Conservation (phyloP, 1,140 invertebrate species). For the Arion vulgaris region DNA sequence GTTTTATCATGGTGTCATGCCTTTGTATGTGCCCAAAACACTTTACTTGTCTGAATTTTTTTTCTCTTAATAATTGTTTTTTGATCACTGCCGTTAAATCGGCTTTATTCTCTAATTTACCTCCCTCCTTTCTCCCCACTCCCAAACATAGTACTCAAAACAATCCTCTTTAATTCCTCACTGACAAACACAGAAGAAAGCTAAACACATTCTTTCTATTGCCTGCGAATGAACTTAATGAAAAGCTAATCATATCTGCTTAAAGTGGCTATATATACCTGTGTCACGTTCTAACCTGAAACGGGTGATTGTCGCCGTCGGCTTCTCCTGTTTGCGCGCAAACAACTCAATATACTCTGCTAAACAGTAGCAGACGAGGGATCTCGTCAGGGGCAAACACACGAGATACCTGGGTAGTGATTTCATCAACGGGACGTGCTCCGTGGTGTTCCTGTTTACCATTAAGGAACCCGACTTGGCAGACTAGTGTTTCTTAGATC, state of each 20-base stretch:
- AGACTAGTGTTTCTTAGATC: neutral
- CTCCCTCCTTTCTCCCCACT: too few relatives aligned
- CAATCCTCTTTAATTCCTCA: too few relatives aligned
- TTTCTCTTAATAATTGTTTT: too few relatives aligned
- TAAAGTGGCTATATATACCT: neutral
- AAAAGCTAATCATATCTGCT: constrained; percentile 2
- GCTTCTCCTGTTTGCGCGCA: neutral
- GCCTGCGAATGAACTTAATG: neutral
- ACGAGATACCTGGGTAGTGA: neutral
- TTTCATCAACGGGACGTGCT: neutral
- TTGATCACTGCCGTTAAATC: too few relatives aligned
- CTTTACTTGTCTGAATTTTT: too few relatives aligned
- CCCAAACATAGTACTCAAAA: too few relatives aligned
- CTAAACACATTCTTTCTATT: too few relatives aligned
- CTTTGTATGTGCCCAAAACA: too few relatives aligned
- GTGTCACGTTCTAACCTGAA: neutral
- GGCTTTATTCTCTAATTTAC: too few relatives aligned
- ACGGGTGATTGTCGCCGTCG: neutral
- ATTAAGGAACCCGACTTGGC: neutral
- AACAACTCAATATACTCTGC: neutral
- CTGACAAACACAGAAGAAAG: too few relatives aligned
- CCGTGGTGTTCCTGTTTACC: neutral
- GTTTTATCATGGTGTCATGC: too few relatives aligned
- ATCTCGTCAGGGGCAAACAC: neutral
- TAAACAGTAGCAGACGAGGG: neutral